Percentiles rank a stretch among this genome's conserved stretches.
Conservation (phyloP, 2,113 vertebrate species). For the Lonchura striata region DNA sequence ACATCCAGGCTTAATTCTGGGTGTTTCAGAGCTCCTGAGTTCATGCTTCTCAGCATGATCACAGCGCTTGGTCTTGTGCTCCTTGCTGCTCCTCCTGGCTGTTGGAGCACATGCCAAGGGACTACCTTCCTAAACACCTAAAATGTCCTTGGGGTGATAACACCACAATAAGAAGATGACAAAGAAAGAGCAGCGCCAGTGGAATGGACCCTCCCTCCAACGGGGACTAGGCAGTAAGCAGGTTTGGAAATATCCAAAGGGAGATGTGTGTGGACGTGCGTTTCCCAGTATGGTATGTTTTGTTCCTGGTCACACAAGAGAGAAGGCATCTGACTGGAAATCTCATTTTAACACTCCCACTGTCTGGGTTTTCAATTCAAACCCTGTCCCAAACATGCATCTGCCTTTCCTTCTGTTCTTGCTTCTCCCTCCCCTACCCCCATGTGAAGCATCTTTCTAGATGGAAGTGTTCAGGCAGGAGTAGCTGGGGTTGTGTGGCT, state of each 20-base stretch:
- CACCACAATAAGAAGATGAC: neutral
- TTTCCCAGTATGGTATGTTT: neutral
- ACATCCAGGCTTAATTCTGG: neutral
- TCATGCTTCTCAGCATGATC: neutral
- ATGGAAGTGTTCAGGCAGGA: neutral
- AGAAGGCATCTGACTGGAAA: conserved; percentile 30
- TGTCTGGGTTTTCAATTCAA: conserved; percentile 11
- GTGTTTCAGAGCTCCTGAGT: neutral
- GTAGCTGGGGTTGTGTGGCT: neutral
- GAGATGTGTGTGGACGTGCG: neutral
- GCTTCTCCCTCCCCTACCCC: neutral
- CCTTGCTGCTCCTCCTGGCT: neutral
- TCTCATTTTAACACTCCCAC: conserved; percentile 31
- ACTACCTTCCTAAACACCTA: neutral
- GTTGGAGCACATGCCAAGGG: neutral
- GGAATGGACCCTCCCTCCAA: neutral
- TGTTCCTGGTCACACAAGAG: conserved; percentile 1
- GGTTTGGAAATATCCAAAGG: neutral
- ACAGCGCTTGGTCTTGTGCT: neutral
- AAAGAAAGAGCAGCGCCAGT: neutral
- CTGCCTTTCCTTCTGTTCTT: conserved; percentile 2
- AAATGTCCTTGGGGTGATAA: neutral
- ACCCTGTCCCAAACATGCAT: conserved; percentile 4
- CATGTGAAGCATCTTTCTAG: neutral
- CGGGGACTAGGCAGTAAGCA: neutral